Base-by-base conservation (phyloP, 2,113 vertebrate species). In the Phaethornis superciliosus region DNA sequence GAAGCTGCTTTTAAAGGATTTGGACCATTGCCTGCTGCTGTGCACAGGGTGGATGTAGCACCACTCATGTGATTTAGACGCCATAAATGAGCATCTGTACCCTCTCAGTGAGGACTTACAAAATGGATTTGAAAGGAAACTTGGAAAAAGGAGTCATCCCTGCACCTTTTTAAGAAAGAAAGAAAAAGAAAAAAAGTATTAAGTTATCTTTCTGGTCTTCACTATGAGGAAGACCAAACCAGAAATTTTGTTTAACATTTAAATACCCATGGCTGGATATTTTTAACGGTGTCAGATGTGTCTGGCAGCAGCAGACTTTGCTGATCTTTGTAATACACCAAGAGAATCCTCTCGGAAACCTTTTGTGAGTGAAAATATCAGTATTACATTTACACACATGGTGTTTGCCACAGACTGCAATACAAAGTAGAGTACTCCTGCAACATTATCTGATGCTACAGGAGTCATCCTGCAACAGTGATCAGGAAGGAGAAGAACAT, bases 1-100 rank as follows among this genome's bases (percentile, higher is more conserved):
- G 32, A 89, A 81, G 32, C 24, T 75, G 6, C 19, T 84, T 63
- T 71, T 75, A 86, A 89, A 78, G 33, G 69, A 83, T 93, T 85
- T 92, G 55, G 15, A n/a, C 18, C 10, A 65, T 59, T 82, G 19
- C 69, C 55, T 91, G 42, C 20, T 58, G 42, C 51, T 7, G 4
- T 46, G 23, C 35, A 65, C 46, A 65, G 35, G 5, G 35, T 30
- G 40, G 40, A 33, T 59, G 52, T 70, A 69, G 21, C 33, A 68
- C 8, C 33, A 20, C 10, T 35, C 0, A 0, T n/a, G n/a, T 30
- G 35, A 55, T 51, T 44, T 59, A 71, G 23, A 10, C 16, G 7
- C 44, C 28, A 18, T 52, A 76, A 65, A 74, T 35, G 10, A 28
- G 27, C 35, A 24, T 8, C 19, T 4, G 4, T 14, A 37, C 49